These are phyloP conservation scores for Megastigmus dorsalis DNA, from an alignment of 2,888 invertebrate genomes.

Conservation along the genomic window DNA sequence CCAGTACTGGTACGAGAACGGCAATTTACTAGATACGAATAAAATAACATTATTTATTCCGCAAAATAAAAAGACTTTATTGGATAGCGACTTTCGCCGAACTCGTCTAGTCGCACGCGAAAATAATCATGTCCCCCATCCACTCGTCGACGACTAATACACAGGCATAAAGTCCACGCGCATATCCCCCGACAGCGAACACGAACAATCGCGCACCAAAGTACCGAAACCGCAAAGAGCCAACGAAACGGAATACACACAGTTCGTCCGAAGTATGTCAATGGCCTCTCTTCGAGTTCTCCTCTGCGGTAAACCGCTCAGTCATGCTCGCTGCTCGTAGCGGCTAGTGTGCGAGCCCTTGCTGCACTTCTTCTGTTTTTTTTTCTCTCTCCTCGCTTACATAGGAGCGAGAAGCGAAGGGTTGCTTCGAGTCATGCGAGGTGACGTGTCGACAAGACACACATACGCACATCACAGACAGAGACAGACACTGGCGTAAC, in stretches of 20 bases:
- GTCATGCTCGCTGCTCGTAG: constrained; percentile 49
- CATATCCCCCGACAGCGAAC: background rate
- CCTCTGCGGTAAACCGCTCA: constrained; percentile 68
- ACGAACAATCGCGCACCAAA: constrained; percentile 28
- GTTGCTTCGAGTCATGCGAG: constrained; percentile 68
- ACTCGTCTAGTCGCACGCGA: too few relatives aligned
- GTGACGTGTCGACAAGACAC: constrained; percentile 69
- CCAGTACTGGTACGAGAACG: too few relatives aligned
- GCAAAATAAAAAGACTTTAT: too few relatives aligned
- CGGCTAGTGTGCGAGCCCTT: background rate
- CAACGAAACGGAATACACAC: constrained; percentile 53
- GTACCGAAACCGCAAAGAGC: constrained; percentile 48
- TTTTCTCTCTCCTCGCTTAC: constrained; percentile 34
- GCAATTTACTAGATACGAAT: too few relatives aligned
- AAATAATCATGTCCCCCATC: too few relatives aligned
- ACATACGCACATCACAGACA: too few relatives aligned
- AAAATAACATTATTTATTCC: too few relatives aligned
- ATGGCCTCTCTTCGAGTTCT: constrained; percentile 62
- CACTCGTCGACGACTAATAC: too few relatives aligned
- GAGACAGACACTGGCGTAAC: constrained; percentile 59
- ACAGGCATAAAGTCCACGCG: constrained; percentile 55
- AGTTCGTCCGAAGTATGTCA: constrained; percentile 71
- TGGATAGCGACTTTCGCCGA: too few relatives aligned
- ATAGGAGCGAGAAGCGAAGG: constrained; percentile 49
- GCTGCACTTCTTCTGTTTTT: background rate